Evolutionary conservation across 1,140 invertebrate species (phyloP), one percentile per base, ranked within the genome.

Genomic region (Bombus confusus): DNA sequence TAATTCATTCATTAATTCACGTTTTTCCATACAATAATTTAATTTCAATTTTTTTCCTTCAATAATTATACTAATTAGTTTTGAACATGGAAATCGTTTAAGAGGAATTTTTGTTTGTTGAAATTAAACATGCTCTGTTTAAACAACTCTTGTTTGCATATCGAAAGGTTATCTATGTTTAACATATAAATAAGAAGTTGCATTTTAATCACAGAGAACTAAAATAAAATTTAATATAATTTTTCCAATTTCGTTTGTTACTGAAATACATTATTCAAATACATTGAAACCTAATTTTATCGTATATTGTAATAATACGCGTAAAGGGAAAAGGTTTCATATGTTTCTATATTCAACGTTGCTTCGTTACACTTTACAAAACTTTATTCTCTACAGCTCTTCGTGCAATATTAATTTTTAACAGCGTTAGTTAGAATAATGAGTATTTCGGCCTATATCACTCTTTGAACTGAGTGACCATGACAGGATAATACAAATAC

Each of bases 401-500:
- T 25, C 28, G 22, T 25, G 2, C 4, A 64, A 79, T 37, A 59
- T 41, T 75, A 75, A 47, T 34, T 28, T 43, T 74, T 39, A 75
- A n/a, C 22, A 28, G 0, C 13, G 1, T 31, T 52, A 25, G 22
- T 43, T 34, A 28, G 47, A 31, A 18, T 57, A 52, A 81, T 57
- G 15, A 69, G 68, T 34, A 52, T 78, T 80, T 82, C 73, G 74
- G 59, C 52, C 10, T 62, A 37, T 59, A 80, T 78, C 52, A 37
- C 71, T 87, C 47, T 52, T 85, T 62, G 37, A 47, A 80, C 57
- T 52, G 80, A 69, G 83, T 85, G 88, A 64, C 88, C 89, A 66
- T 88, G 89, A 87, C 76, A 73, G 80, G 81, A 82, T 77, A 88
- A 87, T 90, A 90, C 83, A 81, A 71, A 43, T 82, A 80, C 80